Percentiles rank a stretch among this genome's conserved stretches.
Conservation (phyloP, 2,797 vertebrate species). For the Rhabdophis nuchalis region DNA sequence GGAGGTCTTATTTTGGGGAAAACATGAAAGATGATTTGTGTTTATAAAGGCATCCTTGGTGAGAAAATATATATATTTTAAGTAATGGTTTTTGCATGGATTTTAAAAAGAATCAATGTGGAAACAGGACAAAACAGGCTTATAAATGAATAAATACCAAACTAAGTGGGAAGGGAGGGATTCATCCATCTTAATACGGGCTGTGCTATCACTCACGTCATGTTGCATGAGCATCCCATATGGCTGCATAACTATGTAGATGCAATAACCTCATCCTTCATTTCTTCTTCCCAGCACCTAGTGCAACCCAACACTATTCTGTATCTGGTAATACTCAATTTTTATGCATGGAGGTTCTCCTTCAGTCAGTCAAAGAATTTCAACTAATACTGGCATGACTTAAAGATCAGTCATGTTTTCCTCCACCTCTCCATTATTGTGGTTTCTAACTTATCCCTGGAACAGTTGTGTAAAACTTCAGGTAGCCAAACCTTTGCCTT, state of each 20-base stretch:
- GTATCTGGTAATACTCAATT: not conserved
- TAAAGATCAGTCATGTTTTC: not conserved
- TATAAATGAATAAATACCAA: not conserved
- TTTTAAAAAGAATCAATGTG: not conserved
- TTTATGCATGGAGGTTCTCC: not conserved
- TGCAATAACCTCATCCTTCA: not conserved
- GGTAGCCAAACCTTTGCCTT: not conserved
- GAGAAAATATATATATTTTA: not conserved
- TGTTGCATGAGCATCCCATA: not conserved
- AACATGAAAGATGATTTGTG: not conserved
- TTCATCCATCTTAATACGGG: not conserved
- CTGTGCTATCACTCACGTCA: not conserved
- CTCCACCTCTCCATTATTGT: not conserved
- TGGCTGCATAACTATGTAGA: rapidly evolving
- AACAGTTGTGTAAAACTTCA: not conserved
- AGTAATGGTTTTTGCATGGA: not conserved
- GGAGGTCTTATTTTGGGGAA: too few species aligned
- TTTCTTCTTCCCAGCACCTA: not conserved
- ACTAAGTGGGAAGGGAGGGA: not conserved
- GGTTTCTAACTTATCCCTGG: not conserved
- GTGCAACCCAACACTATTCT: not conserved
- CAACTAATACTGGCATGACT: not conserved
- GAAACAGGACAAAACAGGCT: not conserved
- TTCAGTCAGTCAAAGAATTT: not conserved
- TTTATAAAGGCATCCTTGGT: not conserved